Percentiles rank a stretch among this genome's conserved stretches.
Conservation (phyloP, 2,797 vertebrate species). For the Artibeus lituratus region DNA sequence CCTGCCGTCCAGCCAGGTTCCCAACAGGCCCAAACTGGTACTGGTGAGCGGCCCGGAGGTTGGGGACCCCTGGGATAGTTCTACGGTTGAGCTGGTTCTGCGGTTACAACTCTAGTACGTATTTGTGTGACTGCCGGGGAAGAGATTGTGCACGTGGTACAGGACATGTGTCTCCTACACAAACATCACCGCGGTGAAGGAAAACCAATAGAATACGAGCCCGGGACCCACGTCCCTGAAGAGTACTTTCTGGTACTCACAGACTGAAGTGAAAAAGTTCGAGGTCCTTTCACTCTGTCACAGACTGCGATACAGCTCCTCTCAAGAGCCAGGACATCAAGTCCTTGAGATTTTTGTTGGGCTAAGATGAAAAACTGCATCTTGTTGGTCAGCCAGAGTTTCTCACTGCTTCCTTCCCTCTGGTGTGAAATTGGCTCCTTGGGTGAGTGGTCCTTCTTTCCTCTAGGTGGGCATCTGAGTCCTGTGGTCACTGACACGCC, state of each 20-base stretch:
- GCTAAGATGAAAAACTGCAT: not conserved
- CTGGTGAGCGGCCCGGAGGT: no score
- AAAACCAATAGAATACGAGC: not conserved
- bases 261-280: not conserved
- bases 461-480: not conserved
- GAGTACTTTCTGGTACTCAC: not conserved
- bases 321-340: not conserved
- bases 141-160: not conserved
- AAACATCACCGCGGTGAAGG: not conserved
- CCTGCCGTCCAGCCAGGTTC: not conserved
- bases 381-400: not conserved
- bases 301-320: not conserved
- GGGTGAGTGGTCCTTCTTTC: not conserved
- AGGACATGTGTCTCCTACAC: not conserved
- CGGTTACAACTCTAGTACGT: not conserved
- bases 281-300: not conserved
- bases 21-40: not conserved
- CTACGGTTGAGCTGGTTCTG: not conserved
- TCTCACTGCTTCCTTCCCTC: not conserved
- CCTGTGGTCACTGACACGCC: not conserved
- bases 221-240: not conserved
- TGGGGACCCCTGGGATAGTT: not conserved
- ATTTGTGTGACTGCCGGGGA: not conserved
- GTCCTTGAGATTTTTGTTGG: not conserved
- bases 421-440: not conserved